A percentile compares a stretch with the other conserved stretches of the same genome.
phyloP scores from a whole-genome alignment of 2,113 vertebrate genomes.

The Limnothrissa miodon region DNA sequence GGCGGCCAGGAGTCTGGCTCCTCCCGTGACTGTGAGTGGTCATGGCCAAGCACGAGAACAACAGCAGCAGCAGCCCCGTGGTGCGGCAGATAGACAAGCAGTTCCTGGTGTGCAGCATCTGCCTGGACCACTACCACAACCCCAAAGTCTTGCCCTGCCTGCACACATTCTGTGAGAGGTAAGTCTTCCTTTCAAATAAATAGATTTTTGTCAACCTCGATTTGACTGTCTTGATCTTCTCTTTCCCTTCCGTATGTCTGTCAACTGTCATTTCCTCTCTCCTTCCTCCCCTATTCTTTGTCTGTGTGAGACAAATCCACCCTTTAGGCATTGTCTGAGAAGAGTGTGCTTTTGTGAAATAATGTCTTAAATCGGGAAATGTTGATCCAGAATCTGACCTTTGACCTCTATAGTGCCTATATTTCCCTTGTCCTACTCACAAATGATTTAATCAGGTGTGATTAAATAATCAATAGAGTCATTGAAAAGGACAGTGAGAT shows the following conservation, averaged over 20 bases:
- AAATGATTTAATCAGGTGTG: neutral
- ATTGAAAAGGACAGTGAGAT: neutral
- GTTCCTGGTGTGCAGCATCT: conserved; percentile 96
- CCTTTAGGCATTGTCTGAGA: neutral
- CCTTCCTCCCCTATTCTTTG: conserved; percentile 3
- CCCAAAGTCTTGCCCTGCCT: conserved; percentile 87
- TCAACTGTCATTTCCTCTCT: neutral
- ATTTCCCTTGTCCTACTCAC: neutral
- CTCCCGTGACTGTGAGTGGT: conserved; percentile 61
- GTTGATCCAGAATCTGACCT: neutral
- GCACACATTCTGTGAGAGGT: conserved; percentile 96
- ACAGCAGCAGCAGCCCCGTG: conserved; percentile 81
- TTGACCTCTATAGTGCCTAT: neutral
- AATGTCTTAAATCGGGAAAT: neutral
- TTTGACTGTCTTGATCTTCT: neutral
- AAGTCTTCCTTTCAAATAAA: conserved; percentile 42
- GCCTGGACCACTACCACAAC: conserved; percentile 87
- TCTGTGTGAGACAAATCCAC: neutral
- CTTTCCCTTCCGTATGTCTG: neutral
- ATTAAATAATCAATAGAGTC: neutral
- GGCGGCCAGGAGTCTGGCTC: conserved; percentile 51
- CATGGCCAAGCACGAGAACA: conserved; percentile 82
- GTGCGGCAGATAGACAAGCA: conserved; percentile 95
- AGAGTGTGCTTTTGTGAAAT: neutral
- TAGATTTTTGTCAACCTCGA: neutral